Conservation (phyloP, 2,888 invertebrate genomes). For the Halictus ligatus region DNA sequence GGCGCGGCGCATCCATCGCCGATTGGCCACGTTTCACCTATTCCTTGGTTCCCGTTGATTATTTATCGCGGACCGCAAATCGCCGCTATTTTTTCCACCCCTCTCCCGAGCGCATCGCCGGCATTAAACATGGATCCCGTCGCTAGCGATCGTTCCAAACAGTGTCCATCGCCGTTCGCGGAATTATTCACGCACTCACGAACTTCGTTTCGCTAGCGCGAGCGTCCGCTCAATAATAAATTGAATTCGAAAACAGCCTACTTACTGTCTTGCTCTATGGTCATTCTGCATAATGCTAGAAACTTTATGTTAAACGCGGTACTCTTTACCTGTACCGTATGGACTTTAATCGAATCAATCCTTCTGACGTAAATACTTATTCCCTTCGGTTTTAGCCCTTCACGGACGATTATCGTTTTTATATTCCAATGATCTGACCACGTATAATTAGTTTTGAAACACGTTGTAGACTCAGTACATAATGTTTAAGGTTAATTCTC, state of each 20-base stretch:
- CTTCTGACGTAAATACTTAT: not conserved
- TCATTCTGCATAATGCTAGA: not conserved
- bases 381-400: too few relatives aligned
- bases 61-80: slow-evolving; percentile 17
- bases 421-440: not conserved
- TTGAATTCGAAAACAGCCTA: not conserved
- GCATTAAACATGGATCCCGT: not conserved
- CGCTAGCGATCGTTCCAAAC: slow-evolving; percentile 5
- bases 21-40: slow-evolving; percentile 34
- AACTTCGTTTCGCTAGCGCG: not conserved
- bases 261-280: not conserved
- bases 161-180: not conserved
- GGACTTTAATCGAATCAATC: not conserved
- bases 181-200: slow-evolving; percentile 21
- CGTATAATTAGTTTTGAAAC: too few relatives aligned
- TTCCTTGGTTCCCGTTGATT: slow-evolving; percentile 17
- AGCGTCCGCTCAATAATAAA: not conserved
- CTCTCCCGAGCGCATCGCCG: not conserved
- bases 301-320: not conserved
- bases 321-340: not conserved
- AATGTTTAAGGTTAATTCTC: too few relatives aligned
- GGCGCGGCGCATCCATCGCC: not conserved
- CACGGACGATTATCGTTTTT: too few relatives aligned
- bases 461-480: too few relatives aligned
- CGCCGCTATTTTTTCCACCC: not conserved